phyloP scores from a whole-genome alignment of 2,888 invertebrate genomes.

The Halictus quadricinctus region DNA sequence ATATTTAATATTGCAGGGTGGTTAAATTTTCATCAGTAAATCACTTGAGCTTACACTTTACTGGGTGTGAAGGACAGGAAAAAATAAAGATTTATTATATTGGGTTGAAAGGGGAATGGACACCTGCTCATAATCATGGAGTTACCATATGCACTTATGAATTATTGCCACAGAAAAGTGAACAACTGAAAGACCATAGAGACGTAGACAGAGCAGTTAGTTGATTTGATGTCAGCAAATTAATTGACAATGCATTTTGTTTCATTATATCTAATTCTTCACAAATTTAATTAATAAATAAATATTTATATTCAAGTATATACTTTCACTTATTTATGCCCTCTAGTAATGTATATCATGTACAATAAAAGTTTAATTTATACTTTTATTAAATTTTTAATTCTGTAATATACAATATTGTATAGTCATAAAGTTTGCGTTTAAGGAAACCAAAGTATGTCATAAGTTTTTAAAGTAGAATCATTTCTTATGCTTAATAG shows the following conservation, averaged over 20 bases:
- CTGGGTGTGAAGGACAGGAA: conserved; percentile 94
- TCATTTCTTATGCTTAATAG: neutral
- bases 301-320: conserved; percentile 26
- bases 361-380: neutral
- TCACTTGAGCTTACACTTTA: conserved; percentile 95
- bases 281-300: conserved; percentile 20
- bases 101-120: conserved; percentile 96
- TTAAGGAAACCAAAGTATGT: neutral
- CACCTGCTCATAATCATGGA: conserved; percentile 92
- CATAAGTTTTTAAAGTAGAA: neutral
- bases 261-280: neutral
- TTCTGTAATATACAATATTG: neutral
- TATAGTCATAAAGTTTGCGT: neutral
- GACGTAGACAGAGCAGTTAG: conserved; percentile 51
- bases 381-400: neutral
- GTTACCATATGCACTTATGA: conserved; percentile 97
- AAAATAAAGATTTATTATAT: conserved; percentile 95
- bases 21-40: conserved; percentile 95
- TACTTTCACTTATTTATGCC: neutral
- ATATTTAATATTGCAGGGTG: conserved; percentile 85
- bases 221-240: conserved; percentile 45
- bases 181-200: conserved; percentile 88
- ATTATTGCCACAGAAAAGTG: conserved; percentile 91
- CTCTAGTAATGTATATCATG: neutral
- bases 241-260: neutral